Evolutionary conservation across 2,888 invertebrate species (phyloP).

Genomic region (Lampropteryx suffumata): DNA sequence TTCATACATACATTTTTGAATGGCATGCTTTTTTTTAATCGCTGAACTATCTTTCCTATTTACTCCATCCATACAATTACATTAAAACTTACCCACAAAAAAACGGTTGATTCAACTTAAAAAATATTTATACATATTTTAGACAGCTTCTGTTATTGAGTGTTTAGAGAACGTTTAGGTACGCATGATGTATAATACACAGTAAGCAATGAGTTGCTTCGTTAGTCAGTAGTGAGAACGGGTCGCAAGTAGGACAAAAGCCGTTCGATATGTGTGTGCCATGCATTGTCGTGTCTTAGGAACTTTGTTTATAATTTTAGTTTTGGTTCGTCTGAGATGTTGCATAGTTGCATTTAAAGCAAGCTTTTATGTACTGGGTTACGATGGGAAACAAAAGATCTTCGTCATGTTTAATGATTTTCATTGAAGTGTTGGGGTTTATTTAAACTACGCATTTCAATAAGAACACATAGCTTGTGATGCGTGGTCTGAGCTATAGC

Average conservation of each 20-base stretch:
- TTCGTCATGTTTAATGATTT: too few relatives aligned
- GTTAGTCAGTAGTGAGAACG: conserved; percentile 58
- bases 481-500: too few relatives aligned
- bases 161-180: conserved; percentile 56
- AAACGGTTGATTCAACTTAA: not conserved
- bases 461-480: too few relatives aligned
- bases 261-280: conserved; percentile 60
- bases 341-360: not conserved
- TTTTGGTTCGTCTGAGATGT: conserved; percentile 37
- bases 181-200: conserved; percentile 67
- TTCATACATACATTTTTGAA: conserved; percentile 38
- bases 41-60: conserved; percentile 41
- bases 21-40: conserved; percentile 44
- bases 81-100: conserved; percentile 7
- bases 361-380: too few relatives aligned
- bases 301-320: conserved; percentile 36
- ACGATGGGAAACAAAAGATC: too few relatives aligned
- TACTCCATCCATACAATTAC: conserved; percentile 18
- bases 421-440: too few relatives aligned
- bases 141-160: conserved; percentile 58
- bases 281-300: conserved; percentile 51
- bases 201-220: conserved; percentile 54
- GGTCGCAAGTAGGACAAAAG: conserved; percentile 40
- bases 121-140: conserved; percentile 27
- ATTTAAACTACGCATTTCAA: too few relatives aligned